phyloP scores from a whole-genome alignment of 2,888 invertebrate genomes.

The Esperia sulphurella region DNA sequence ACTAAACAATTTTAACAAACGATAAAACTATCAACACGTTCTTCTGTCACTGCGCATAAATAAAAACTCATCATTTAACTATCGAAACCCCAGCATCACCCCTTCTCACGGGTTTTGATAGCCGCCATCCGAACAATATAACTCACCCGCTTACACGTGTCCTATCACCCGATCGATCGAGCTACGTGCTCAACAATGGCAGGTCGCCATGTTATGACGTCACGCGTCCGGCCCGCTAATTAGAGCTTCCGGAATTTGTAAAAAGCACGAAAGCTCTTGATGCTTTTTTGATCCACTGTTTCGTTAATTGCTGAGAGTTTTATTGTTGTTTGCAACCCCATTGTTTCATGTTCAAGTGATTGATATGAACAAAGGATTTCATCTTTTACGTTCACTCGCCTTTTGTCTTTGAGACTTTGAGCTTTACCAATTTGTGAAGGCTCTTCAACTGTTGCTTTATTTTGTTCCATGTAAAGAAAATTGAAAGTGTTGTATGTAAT shows the following conservation, averaged over 20 bases:
- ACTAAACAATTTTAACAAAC: no score
- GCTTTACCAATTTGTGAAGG: no score
- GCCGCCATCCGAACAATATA: no score
- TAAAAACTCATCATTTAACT: neutral
- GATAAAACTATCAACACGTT: no score
- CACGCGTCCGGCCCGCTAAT: conserved; percentile 6
- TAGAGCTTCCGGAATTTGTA: conserved; percentile 1
- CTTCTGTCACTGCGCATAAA: neutral
- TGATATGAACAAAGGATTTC: no score
- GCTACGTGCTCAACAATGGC: conserved; percentile 3
- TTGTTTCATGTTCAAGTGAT: neutral
- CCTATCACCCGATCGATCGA: conserved; percentile 13
- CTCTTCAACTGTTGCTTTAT: no score
- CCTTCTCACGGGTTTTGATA: neutral
- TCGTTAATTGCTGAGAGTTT: conserved; percentile 1
- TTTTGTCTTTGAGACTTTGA: no score
- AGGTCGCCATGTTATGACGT: conserved; percentile 12
- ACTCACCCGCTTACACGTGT: conserved; percentile 5
- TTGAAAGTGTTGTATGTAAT: no score
- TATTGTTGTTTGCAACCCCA: neutral
- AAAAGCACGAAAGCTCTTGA: conserved; percentile 1
- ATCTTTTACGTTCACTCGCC: no score
- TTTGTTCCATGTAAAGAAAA: no score
- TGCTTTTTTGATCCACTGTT: neutral
- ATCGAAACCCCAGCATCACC: neutral